Evolutionary conservation across 1,140 invertebrate genomes (phyloP).

Genomic region (Eriocheir sinensis): DNA sequence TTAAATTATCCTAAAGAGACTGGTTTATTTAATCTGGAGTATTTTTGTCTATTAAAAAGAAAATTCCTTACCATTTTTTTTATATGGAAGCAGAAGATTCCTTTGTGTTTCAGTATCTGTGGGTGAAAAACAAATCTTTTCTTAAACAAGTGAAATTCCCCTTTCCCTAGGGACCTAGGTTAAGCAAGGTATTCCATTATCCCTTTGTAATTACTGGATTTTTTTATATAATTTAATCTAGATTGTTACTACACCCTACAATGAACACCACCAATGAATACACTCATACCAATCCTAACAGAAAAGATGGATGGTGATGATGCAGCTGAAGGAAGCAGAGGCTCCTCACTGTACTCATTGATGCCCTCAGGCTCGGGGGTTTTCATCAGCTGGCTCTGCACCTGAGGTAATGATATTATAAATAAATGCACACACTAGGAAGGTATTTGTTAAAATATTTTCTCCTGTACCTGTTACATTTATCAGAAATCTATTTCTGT

Average conservation of each 20-base stretch:
- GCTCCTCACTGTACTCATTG: conserved; percentile 46
- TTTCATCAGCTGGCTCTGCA: background rate
- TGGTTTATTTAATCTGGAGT: no score
- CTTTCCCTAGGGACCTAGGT: no score
- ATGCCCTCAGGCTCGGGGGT: background rate
- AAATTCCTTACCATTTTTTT: background rate
- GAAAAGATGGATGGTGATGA: background rate
- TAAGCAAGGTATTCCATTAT: no score
- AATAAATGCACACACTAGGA: no score
- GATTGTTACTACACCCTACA: no score
- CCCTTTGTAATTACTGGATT: no score
- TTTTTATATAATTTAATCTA: no score
- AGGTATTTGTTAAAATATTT: no score
- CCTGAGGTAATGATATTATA: background rate
- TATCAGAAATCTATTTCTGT: no score
- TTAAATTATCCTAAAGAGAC: background rate
- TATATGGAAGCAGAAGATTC: conserved; percentile 30
- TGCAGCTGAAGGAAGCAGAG: background rate
- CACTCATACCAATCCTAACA: conserved; percentile 32
- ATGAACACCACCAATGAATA: background rate
- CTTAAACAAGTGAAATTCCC: no score
- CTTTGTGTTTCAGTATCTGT: conserved; percentile 45
- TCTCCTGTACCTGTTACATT: no score
- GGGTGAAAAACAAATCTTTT: no score
- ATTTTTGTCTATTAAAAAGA: background rate